phyloP scores from a whole-genome alignment of 2,797 vertebrate genomes.

The Muscicapa comitata region DNA sequence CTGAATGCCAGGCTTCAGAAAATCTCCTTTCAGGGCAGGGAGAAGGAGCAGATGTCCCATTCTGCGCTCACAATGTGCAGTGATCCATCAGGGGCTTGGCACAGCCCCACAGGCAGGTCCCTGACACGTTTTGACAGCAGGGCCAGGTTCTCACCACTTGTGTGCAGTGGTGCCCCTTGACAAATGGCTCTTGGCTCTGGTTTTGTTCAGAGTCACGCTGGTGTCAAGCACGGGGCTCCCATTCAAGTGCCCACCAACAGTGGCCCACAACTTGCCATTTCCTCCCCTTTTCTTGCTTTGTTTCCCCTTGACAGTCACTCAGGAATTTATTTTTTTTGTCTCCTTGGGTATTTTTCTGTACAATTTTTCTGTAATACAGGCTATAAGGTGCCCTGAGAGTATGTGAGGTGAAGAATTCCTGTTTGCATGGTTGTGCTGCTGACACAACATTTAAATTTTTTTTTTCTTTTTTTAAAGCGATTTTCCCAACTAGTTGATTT shows the following conservation, averaged over 20 bases:
- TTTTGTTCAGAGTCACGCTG: constrained; percentile 45
- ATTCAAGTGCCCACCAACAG: constrained; percentile 59
- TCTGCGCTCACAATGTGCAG: constrained; percentile 45
- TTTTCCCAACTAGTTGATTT: background rate
- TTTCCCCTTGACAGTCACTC: background rate
- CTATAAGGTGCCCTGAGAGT: background rate
- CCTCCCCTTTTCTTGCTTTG: constrained; percentile 50
- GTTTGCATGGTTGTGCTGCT: background rate
- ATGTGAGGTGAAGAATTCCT: background rate
- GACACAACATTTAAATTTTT: background rate
- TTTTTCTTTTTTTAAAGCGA: too few species aligned
- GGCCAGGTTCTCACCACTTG: constrained; percentile 54
- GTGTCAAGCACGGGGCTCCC: constrained; percentile 43
- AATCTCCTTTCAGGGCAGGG: background rate
- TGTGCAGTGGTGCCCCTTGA: constrained; percentile 45
- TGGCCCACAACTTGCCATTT: background rate
- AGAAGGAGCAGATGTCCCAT: constrained; percentile 65
- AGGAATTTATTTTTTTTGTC: background rate
- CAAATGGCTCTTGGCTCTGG: constrained; percentile 56
- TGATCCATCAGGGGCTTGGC: constrained; percentile 50
- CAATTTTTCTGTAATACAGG: background rate
- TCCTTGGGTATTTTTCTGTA: background rate
- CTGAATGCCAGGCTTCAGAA: background rate
- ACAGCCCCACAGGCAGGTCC: background rate
- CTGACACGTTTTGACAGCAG: constrained; percentile 26